Conservation (phyloP, 2,113 vertebrate species). For the Columbina picui region DNA sequence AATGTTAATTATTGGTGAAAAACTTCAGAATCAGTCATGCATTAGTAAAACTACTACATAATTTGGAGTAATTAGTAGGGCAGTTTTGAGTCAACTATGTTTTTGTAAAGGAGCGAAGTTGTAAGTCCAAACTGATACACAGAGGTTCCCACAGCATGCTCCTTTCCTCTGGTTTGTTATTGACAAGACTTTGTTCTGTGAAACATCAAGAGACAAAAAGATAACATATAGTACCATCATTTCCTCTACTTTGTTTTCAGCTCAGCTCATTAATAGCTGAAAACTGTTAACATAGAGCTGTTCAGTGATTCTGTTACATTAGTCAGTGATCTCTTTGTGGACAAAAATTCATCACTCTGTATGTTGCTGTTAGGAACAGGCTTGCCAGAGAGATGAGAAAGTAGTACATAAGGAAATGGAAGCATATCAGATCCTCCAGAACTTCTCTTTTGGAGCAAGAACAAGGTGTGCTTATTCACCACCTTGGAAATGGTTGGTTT, state of each 20-base stretch:
- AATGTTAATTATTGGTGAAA: slow-evolving; percentile 17
- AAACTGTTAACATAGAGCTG: neutral
- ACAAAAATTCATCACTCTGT: neutral
- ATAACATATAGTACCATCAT: neutral
- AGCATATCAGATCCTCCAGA: neutral
- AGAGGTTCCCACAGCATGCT: neutral
- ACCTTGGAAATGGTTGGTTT: neutral
- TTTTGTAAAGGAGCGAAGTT: neutral
- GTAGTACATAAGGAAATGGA: neutral
- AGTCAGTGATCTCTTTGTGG: neutral
- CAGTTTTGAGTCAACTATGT: neutral
- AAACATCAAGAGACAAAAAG: neutral
- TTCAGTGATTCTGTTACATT: neutral
- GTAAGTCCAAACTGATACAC: neutral
- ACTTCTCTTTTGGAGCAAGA: neutral
- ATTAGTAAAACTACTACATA: neutral
- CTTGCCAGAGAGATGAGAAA: neutral
- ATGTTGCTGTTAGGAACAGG: neutral
- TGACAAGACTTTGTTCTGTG: neutral
- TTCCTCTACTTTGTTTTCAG: neutral
- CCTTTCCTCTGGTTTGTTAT: neutral
- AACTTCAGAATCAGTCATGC: neutral
- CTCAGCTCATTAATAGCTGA: neutral
- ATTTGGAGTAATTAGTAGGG: neutral
- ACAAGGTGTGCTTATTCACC: fast-evolving